A percentile compares a stretch with the other conserved stretches of the same genome.
These are phyloP conservation scores for Hypotaenidia philippensis DNA, from an alignment of 2,797 vertebrate species.

Conservation along the genomic window DNA sequence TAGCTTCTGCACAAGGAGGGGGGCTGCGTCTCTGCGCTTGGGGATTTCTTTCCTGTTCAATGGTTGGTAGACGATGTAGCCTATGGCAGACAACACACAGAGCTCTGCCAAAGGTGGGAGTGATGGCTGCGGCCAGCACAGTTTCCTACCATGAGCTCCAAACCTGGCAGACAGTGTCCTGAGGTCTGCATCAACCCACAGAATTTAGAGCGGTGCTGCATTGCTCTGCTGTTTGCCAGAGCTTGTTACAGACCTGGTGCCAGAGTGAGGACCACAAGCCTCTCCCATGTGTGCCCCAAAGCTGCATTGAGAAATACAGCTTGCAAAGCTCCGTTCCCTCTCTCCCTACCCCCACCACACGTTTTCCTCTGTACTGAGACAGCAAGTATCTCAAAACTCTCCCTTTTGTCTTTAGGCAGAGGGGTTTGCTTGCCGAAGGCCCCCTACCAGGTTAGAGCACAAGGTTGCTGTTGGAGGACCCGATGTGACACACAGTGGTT, in stretches of 20 bases:
- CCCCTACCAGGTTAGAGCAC: neutral
- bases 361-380: neutral
- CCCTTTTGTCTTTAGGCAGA: neutral
- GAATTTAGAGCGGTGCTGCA: accelerated
- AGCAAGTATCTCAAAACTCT: neutral
- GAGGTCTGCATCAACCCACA: neutral
- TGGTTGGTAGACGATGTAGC: neutral
- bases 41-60: neutral
- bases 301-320: neutral
- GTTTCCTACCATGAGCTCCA: accelerated
- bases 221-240: neutral
- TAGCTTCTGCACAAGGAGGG: neutral
- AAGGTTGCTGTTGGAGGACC: neutral
- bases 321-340: neutral
- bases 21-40: neutral
- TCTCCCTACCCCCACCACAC: neutral
- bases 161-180: neutral
- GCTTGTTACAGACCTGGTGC: neutral
- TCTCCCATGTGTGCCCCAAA: neutral
- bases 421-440: neutral
- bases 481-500: neutral
- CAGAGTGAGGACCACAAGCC: neutral
- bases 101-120: neutral
- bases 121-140: neutral
- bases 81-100: neutral